These are phyloP conservation scores for Epinephelus moara DNA, from an alignment of 2,113 vertebrate genomes.

Conservation along the genomic window DNA sequence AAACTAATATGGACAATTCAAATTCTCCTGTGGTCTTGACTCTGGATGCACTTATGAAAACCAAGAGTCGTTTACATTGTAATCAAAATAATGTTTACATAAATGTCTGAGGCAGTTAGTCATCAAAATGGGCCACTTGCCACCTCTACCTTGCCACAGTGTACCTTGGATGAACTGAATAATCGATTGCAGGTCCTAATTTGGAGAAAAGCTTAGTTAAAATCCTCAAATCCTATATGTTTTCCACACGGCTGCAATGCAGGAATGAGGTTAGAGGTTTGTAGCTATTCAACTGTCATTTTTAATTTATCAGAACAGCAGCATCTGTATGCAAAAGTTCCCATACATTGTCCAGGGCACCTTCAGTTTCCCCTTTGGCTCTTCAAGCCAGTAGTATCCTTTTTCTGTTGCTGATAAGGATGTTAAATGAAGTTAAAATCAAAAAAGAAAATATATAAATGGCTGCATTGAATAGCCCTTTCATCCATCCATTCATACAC, in stretches of 20 bases:
- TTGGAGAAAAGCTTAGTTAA: conserved; percentile 8
- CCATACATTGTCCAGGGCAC: background rate
- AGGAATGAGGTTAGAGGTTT: background rate
- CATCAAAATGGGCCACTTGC: conserved; percentile 7
- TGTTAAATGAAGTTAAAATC: background rate
- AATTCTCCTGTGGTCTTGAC: background rate
- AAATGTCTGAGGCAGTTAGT: conserved; percentile 15
- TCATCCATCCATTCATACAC: background rate
- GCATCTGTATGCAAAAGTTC: background rate
- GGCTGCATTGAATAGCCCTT: background rate
- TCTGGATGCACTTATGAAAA: conserved; percentile 25
- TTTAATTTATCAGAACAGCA: conserved; percentile 30
- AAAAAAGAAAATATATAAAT: background rate
- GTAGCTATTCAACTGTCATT: conserved; percentile 5
- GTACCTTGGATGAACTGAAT: conserved; percentile 12
- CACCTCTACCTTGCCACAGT: background rate
- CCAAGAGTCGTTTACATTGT: conserved; percentile 18
- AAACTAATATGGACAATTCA: background rate
- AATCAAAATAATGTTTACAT: conserved; percentile 53
- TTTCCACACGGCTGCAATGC: conserved; percentile 9
- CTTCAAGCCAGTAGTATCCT: background rate
- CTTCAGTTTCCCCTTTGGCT: background rate
- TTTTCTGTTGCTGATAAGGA: background rate
- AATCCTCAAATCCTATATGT: background rate
- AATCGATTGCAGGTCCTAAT: conserved; percentile 39